phyloP scores from a whole-genome alignment of 2,888 invertebrate genomes.

The Stenotaenia linearis region DNA sequence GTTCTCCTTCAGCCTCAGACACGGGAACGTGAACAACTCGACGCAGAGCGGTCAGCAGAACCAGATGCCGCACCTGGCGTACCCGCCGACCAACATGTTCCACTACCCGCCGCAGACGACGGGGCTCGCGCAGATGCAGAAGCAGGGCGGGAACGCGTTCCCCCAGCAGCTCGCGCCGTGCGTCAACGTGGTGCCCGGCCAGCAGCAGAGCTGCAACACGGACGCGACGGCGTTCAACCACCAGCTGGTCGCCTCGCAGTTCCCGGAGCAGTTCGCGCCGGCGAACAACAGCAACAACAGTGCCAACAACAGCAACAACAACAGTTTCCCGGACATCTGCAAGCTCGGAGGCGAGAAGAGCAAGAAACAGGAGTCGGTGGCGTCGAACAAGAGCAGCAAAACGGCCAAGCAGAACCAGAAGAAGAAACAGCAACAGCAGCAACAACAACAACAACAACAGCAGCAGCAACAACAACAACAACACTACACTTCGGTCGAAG shows the following conservation, averaged over 20 bases:
- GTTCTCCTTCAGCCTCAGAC: constrained; percentile 19
- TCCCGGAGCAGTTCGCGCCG: not conserved
- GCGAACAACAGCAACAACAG: not conserved
- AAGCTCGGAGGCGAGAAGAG: not conserved
- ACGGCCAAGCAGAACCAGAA: not conserved
- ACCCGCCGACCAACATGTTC: not conserved
- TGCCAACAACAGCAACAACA: not conserved
- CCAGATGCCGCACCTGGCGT: not conserved
- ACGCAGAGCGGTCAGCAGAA: not conserved
- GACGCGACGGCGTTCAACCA: not conserved
- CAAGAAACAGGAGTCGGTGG: not conserved
- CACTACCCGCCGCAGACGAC: not conserved
- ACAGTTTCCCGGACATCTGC: not conserved
- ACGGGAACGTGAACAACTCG: not conserved
- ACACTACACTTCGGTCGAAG: constrained; percentile 39
- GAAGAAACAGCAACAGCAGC: constrained; percentile 27
- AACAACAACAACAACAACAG: constrained; percentile 35
- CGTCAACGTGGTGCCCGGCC: not conserved
- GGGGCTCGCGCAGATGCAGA: not conserved
- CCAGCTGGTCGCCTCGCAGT: not conserved
- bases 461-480: constrained; percentile 35
- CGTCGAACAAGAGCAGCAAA: not conserved
- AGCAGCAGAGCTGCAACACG: not conserved
- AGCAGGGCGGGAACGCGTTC: not conserved
- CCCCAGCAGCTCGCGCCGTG: not conserved